These are phyloP conservation scores for Brachycybe producta DNA, from an alignment of 2,888 invertebrate species.

Conservation along the genomic window DNA sequence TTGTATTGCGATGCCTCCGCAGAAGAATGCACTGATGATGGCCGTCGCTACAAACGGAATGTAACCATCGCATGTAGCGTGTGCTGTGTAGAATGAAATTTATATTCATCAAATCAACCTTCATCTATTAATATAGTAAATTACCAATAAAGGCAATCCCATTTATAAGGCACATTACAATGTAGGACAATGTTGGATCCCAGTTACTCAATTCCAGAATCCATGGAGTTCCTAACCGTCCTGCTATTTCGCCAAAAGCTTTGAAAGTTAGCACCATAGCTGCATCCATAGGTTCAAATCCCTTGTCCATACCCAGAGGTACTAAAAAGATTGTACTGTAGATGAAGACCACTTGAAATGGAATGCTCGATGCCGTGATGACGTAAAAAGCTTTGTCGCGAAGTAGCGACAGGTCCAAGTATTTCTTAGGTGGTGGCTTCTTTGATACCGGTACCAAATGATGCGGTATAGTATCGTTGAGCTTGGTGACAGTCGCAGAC, in stretches of 20 bases:
- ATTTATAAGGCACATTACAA: conserved; percentile 4
- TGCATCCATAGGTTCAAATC: conserved; percentile 10
- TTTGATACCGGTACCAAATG: too few relatives aligned
- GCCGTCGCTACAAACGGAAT: too few relatives aligned
- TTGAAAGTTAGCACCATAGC: conserved; percentile 4
- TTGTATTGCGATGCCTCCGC: too few relatives aligned
- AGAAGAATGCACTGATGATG: too few relatives aligned
- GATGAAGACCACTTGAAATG: neutral
- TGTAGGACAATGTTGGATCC: conserved; percentile 4
- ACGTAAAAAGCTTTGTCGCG: conserved; percentile 14
- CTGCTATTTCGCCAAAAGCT: conserved; percentile 11
- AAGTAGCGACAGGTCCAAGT: conserved; percentile 10
- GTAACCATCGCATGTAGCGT: too few relatives aligned
- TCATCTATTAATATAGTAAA: too few relatives aligned
- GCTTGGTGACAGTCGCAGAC: too few relatives aligned
- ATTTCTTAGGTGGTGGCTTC: neutral
- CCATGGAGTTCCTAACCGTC: conserved; percentile 8
- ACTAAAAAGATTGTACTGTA: conserved; percentile 10
- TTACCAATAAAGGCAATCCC: conserved; percentile 8
- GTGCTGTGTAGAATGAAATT: too few relatives aligned
- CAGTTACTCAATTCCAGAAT: neutral
- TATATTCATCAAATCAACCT: too few relatives aligned
- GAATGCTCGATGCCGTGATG: neutral
- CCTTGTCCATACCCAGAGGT: conserved; percentile 13
- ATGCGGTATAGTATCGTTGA: too few relatives aligned